Conservation (phyloP, 1,140 invertebrate species). For the Frieseomelitta varia region DNA sequence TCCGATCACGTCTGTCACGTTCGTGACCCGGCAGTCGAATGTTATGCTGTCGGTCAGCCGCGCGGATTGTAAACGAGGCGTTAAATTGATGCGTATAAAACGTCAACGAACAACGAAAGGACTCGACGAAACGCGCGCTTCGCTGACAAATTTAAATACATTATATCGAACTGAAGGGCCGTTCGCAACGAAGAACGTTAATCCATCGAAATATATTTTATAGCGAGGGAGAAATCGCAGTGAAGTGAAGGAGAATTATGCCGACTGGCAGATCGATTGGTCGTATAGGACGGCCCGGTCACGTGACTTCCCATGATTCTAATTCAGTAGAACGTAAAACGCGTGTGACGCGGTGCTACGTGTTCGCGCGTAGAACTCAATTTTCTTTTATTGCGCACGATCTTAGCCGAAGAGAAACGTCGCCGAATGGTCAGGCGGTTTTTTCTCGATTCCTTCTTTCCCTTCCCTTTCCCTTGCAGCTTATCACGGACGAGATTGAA, state of each 20-base stretch:
- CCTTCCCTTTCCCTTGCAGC: background rate
- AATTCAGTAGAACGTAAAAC: constrained; percentile 15
- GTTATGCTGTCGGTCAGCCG: constrained; percentile 56
- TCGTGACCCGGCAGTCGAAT: constrained; percentile 55
- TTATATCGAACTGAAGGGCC: too few species aligned
- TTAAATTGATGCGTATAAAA: constrained; percentile 29
- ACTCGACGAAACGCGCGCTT: background rate
- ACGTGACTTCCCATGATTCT: constrained; percentile 35
- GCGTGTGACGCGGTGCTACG: background rate
- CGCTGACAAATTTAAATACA: constrained; percentile 1
- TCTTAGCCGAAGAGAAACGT: too few species aligned
- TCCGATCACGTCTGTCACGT: constrained; percentile 58
- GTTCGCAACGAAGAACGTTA: background rate
- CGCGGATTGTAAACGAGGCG: constrained; percentile 40
- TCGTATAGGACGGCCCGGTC: constrained; percentile 3
- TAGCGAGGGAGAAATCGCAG: background rate
- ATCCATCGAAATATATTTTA: background rate
- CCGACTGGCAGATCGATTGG: constrained; percentile 18
- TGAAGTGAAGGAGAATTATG: constrained; percentile 18
- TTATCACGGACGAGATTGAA: background rate
- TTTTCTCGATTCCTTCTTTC: too few species aligned
- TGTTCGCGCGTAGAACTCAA: background rate
- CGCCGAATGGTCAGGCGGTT: background rate
- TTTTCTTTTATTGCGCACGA: background rate
- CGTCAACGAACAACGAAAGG: background rate